Base-by-base conservation (phyloP, 2,113 vertebrate species). In the Equus quagga region DNA sequence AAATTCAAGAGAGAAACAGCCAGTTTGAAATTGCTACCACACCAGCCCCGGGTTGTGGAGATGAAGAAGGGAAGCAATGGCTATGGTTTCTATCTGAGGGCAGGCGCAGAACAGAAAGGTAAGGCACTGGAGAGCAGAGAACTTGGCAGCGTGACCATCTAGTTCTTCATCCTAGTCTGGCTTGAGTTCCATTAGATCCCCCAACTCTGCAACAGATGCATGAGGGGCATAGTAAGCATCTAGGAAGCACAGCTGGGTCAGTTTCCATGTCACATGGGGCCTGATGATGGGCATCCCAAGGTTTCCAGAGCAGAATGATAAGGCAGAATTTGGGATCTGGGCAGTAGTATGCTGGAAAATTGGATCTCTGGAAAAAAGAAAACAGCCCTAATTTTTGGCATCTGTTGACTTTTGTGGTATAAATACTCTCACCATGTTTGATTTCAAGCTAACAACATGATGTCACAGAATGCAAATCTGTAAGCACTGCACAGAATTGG, bases 51-150 rank as follows among this genome's bases (percentile, higher is more conserved):
- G 41, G 89, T 98, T 3, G 95, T 98, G 54, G 96, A 99, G 76
- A 98, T 99, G 85, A 98, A 97, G 83, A 99, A 98, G 95, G 99
- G 98, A 15, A 70, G 98, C 2, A 95, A 98, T 0, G 99, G 99
- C 89, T 99, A 99, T 2, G 99, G 99, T 5, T 99, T 99, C 97
- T 98, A 98, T 31, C 99, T 99, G 67, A 98, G 24, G 80, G 97
- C 98, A 72, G 98, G 99, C 80, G 94, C 98, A 33, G 98, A 88
- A 0, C 92, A 92, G 5, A 97, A 97, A 96, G 99, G 99, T 99
- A 98, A 98, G 98, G 79, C 64, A 9, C 12, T 3, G 8, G 75
- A 51, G 19, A 24, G 41, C 44, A 21, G 79, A 18, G 46, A 5
- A 24, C 23, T 4, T 33, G 28, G 31, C 44, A 26, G 15, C 4